Base-by-base conservation (phyloP, 1,140 invertebrate genomes). In the Oryzaephilus surinamensis region DNA sequence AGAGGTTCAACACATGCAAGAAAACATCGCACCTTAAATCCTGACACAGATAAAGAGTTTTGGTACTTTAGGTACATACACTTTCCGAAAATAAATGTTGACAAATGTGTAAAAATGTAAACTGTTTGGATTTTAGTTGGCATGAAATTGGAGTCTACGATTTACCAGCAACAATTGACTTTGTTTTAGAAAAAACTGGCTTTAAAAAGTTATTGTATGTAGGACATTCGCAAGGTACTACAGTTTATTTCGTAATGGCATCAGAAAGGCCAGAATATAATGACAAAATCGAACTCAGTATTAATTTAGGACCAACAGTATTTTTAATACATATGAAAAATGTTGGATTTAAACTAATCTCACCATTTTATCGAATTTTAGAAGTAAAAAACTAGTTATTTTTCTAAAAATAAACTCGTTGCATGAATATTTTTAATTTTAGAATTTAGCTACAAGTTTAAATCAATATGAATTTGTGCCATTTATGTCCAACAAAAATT, bases 61-160 rank as follows among this genome's bases (percentile, higher is more conserved):
- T 71, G 73, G 72, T 60, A 69, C 55, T 69, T 64, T 29, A n/a
- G n/a, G n/a, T n/a, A n/a, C n/a, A n/a, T n/a, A n/a, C n/a, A n/a
- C n/a, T n/a, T n/a, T n/a, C n/a, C n/a, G n/a, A n/a, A n/a, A n/a
- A n/a, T n/a, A n/a, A n/a, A n/a, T n/a, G n/a, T n/a, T n/a, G n/a
- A n/a, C n/a, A n/a, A n/a, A n/a, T n/a, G n/a, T n/a, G n/a, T n/a
- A n/a, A n/a, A n/a, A n/a, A n/a, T n/a, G n/a, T n/a, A n/a, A n/a
- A n/a, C n/a, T n/a, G n/a, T n/a, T n/a, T n/a, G n/a, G n/a, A n/a
- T 47, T 53, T 58, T 50, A 79, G 75, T 45, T 84, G 67, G 58
- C 74, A 84, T 51, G 79, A 85, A 60, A 79, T 82, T 62, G 73
- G 69, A 3, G 40, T 58, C 3, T 70, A 67, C 46, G 79, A 81